Evolutionary conservation across 2,797 vertebrate genomes (phyloP), one percentile per base, ranked within the genome.

Genomic region (Babyrousa celebensis): DNA sequence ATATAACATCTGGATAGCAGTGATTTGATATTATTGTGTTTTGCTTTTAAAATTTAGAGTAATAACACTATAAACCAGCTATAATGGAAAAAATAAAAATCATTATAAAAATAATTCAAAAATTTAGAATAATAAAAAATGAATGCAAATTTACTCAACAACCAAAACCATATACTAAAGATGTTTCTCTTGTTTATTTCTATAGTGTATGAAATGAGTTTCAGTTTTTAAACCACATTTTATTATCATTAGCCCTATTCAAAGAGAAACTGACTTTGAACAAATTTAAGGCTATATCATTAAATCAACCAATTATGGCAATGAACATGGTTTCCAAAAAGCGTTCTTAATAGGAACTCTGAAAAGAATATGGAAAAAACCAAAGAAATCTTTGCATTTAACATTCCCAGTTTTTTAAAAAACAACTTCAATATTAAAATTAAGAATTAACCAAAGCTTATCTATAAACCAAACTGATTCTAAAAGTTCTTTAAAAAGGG

Each of bases 371-470:
- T 21, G 21, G 54, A 72, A 94, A 90, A 90, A 89, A n/a, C 12
- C 40, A 93, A 91, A 93, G 58, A 77, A 40, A 94, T 62, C 25
- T 90, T 89, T 82, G 43, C 21, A 75, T 79, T 87, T 78, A 92
- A 20, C 36, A 77, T 52, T 96, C 93, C 23, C 16, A 95, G 29
- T 71, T 96, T 48, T 48, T 84, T 84, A 95, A 78, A 95, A 75
- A 72, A 82, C 87, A 96, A 91, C 27, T 52, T 95, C 23, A 95
- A 52, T 71, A 87, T 87, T 84, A 79, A 7, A 90, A 91, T 83
- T 92, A 94, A 23, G 92, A 92, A 96, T 89, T 96, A 92, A 78
- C 18, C 56, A 60, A 92, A 96, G 79, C 32, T 80, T 84, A 95
- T 48, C 23, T 92, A 87, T 2, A 97, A 94, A 92, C n/a, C 43